These are phyloP conservation scores for Drosophila orena DNA, from an alignment of 1,140 invertebrate genomes.

Conservation along the genomic window DNA sequence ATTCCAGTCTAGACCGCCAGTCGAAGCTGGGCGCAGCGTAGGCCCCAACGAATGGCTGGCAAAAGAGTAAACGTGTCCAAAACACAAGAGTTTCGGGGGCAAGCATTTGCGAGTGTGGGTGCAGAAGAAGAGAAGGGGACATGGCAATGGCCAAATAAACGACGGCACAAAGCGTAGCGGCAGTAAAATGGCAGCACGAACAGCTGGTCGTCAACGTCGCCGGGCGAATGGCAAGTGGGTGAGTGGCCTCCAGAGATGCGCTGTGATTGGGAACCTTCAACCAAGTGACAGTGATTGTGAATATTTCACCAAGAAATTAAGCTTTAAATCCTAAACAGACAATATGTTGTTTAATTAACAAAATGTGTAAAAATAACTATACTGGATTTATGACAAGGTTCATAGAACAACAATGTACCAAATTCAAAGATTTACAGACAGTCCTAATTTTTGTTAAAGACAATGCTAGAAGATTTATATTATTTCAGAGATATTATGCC, in stretches of 20 bases:
- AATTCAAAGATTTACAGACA: too few relatives aligned
- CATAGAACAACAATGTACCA: too few relatives aligned
- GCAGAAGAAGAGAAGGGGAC: neutral
- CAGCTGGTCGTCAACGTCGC: conserved; percentile 38
- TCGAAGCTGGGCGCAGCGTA: conserved; percentile 23
- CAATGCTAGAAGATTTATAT: too few relatives aligned
- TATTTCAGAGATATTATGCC: too few relatives aligned
- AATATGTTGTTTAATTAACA: neutral
- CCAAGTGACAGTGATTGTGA: conserved; percentile 5
- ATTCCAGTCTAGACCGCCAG: conserved; percentile 29
- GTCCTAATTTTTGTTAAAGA: too few relatives aligned
- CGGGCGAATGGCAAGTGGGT: conserved; percentile 32
- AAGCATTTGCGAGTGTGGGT: conserved; percentile 6
- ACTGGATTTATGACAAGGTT: too few relatives aligned
- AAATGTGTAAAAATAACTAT: too few relatives aligned
- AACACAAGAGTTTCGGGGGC: conserved; percentile 36
- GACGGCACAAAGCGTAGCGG: conserved; percentile 10
- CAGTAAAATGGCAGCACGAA: conserved; percentile 35
- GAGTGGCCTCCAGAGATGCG: conserved; percentile 23
- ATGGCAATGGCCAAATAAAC: conserved; percentile 40
- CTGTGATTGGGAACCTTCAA: neutral
- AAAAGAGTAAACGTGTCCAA: conserved; percentile 70
- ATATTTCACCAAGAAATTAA: neutral
- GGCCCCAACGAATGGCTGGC: conserved; percentile 36
- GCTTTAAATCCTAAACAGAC: neutral